A percentile compares a stretch with the other conserved stretches of the same genome.
phyloP scores from a whole-genome alignment of 2,888 invertebrate genomes.

The Norana najaformis region DNA sequence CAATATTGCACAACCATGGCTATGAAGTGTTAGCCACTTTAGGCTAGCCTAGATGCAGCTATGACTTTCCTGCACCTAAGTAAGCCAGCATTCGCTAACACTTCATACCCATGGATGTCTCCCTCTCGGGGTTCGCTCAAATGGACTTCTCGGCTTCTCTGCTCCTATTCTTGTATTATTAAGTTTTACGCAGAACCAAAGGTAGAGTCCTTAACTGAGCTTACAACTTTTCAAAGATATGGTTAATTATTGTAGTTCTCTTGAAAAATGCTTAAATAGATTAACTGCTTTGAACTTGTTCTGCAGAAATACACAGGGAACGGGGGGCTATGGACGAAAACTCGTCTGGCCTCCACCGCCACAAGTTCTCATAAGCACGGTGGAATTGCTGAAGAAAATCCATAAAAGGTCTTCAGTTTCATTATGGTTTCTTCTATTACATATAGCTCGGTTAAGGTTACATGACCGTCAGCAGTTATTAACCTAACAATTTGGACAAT shows the following conservation, averaged over 20 bases:
- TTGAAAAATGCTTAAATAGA: neutral
- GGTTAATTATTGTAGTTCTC: neutral
- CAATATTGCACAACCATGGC: neutral
- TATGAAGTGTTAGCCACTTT: neutral
- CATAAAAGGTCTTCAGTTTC: constrained; percentile 51
- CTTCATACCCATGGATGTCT: neutral
- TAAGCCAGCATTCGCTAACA: neutral
- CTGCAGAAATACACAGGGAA: neutral
- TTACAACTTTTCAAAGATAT: neutral
- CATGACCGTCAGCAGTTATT: too few relatives aligned
- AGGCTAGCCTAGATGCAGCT: too few relatives aligned
- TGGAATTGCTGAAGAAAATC: constrained; percentile 60
- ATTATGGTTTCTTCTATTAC: neutral
- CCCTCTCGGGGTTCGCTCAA: neutral
- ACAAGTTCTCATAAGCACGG: constrained; percentile 70
- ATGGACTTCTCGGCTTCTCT: neutral
- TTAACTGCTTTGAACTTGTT: neutral
- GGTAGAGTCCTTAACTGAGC: too few relatives aligned
- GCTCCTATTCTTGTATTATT: neutral
- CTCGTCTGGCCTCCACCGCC: constrained; percentile 79
- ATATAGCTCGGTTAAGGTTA: too few relatives aligned
- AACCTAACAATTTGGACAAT: neutral
- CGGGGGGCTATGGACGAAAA: constrained; percentile 15
- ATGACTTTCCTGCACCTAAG: neutral
- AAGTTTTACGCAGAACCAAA: neutral